Evolutionary conservation across 2,113 vertebrate species (phyloP), one percentile per base, ranked within the genome.

Genomic region (Willisornis vidua): DNA sequence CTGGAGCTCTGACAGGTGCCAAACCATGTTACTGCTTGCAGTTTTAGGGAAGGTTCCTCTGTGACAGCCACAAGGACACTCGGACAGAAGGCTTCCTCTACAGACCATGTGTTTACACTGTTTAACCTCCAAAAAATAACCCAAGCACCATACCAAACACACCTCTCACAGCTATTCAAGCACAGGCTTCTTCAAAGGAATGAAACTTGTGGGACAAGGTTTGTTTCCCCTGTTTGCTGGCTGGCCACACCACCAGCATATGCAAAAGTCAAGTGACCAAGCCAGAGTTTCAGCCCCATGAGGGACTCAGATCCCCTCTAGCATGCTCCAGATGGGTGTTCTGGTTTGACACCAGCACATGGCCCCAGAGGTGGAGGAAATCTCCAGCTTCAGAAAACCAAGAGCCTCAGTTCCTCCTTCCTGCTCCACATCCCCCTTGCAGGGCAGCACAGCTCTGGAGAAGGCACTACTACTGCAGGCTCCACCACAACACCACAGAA

Each of bases 111-210:
- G 24, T 62, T 90, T 71, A 80, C 19, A 35, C 20, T 39, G 10
- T 45, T 71, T 26, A 78, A 20, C 67, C 51, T 81, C 31, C 67
- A 61, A 52, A 41, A 55, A n/a, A 9, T 1, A 57, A 14, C 3
- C 4, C 0, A 0, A 72, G 41, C 79, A 70, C 7, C n/a, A 12
- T 7, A 77, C 24, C 33, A 20, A 49, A 67, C 45, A 76, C 37
- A 86, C 41, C 43, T 80, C 68, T 33, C 12, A 39, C 29, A 70
- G 59, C 28, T 80, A n/a, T 10, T 66, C 54, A 73, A 52, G 29
- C 28, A 65, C 24, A 43, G 46, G 7, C 43, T 77, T 19, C 63
- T 33, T 54, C 45, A 73, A 59, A 78, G 57, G n/a, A 81, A 46
- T 26, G 18, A 80, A 88, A 25, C 29, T 24, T 35, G 35, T 6